Conservation (phyloP, 2,113 vertebrate species). For the Oreochromis spilurus region DNA sequence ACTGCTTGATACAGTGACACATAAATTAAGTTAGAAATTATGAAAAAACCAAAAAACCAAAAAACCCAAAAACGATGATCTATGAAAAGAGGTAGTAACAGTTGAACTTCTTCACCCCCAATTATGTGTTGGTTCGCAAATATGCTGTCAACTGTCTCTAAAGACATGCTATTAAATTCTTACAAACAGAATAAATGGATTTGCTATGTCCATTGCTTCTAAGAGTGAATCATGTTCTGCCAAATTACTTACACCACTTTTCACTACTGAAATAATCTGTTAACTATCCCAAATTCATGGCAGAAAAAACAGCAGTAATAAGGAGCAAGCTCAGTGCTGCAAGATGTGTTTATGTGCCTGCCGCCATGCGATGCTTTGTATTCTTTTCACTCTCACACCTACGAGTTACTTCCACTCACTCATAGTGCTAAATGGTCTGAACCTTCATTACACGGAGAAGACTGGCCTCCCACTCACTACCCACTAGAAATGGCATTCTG, state of each 20-base stretch:
- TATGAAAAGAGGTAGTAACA: background rate
- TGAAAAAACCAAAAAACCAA: rapidly evolving
- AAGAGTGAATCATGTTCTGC: background rate
- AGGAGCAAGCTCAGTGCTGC: background rate
- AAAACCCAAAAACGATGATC: background rate
- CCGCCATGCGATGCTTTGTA: conserved; percentile 6
- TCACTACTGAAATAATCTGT: background rate
- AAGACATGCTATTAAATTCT: background rate
- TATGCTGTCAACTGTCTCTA: background rate
- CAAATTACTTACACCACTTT: background rate
- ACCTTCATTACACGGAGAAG: conserved; percentile 34
- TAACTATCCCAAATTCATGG: background rate
- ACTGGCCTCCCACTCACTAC: conserved; percentile 34
- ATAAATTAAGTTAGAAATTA: background rate
- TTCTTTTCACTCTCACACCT: conserved; percentile 61
- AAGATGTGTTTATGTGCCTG: background rate
- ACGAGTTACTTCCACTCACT: conserved; percentile 37
- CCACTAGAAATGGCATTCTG: conserved; percentile 14
- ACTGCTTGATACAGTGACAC: background rate
- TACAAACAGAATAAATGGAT: background rate
- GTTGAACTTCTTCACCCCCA: background rate
- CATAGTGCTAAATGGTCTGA: conserved; percentile 31
- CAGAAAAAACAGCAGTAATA: background rate
- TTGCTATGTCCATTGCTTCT: background rate
- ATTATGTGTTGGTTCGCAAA: background rate